A percentile compares a stretch with the other conserved stretches of the same genome.
These are phyloP conservation scores for Sinopyrophorus schimmeli DNA, from an alignment of 2,888 invertebrate genomes.

Conservation along the genomic window DNA sequence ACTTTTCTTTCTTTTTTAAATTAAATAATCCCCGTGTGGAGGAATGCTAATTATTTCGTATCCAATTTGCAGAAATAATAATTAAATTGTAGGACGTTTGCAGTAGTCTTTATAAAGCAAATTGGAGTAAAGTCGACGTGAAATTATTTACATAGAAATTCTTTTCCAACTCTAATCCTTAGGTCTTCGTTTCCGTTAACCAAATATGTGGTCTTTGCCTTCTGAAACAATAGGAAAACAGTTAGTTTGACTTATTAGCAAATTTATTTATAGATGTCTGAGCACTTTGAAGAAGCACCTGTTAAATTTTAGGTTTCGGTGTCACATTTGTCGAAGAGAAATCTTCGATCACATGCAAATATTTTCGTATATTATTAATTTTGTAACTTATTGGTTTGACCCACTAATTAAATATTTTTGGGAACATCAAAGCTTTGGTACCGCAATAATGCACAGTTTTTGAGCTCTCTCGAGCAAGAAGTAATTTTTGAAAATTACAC, in stretches of 20 bases:
- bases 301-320: constrained; percentile 24
- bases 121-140: constrained; percentile 27
- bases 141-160: constrained; percentile 31
- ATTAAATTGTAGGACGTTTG: constrained; percentile 9
- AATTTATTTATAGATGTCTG: constrained; percentile 17
- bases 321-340: constrained; percentile 26
- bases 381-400: no score
- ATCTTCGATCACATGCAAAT: constrained; percentile 6
- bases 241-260: constrained; percentile 23
- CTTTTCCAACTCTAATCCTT: constrained; percentile 24
- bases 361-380: no score
- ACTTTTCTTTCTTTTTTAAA: no score
- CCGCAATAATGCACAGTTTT: no score
- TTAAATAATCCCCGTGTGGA: no score
- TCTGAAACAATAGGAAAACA: constrained; percentile 28
- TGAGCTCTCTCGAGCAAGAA: no score
- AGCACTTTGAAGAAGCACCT: no score
- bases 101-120: constrained; percentile 21
- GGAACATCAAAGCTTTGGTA: no score
- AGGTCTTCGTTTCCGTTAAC: constrained; percentile 30
- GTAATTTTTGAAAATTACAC: no score
- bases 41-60: not conserved
- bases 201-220: constrained; percentile 27
- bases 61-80: not conserved
- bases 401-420: no score